A percentile compares a stretch with the other conserved stretches of the same genome.
Evolutionary conservation across 1,140 invertebrate genomes (phyloP).

Genomic region (Procambarus virginalis): DNA sequence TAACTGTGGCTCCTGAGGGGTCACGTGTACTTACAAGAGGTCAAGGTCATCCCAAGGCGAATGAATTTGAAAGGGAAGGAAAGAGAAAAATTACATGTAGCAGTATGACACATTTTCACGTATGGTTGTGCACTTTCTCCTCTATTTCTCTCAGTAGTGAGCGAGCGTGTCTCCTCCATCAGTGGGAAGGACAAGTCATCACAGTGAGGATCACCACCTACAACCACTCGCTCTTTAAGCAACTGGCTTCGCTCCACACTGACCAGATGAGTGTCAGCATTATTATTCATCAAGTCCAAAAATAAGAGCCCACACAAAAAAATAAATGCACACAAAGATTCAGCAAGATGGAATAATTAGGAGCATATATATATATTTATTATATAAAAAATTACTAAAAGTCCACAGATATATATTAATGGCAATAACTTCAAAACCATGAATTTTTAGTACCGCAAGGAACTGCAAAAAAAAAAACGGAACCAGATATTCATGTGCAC

Average conservation of each 20-base stretch:
- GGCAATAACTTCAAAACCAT: constrained; percentile 36
- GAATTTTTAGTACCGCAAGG: constrained; percentile 44
- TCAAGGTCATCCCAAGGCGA: constrained; percentile 67
- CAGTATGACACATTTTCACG: constrained; percentile 48
- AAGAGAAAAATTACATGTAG: constrained; percentile 69
- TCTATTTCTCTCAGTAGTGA: constrained; percentile 36
- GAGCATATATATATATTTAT: constrained; percentile 47
- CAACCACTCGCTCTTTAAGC: neutral
- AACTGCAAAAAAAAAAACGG: constrained; percentile 16
- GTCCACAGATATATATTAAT: constrained; percentile 52
- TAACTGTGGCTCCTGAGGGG: constrained; percentile 65
- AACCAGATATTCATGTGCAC: constrained; percentile 16
- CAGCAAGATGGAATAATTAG: constrained; percentile 46
- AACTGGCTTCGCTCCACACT: neutral
- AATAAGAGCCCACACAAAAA: constrained; percentile 41
- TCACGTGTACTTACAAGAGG: constrained; percentile 68
- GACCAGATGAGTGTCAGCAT: neutral
- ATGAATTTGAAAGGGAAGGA: constrained; percentile 65
- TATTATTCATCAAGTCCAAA: constrained; percentile 20
- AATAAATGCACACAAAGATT: constrained; percentile 41
- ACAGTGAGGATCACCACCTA: constrained; percentile 36
- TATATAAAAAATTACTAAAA: constrained; percentile 10
- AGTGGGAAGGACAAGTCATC: constrained; percentile 30
- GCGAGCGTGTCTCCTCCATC: constrained; percentile 34
- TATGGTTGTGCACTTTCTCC: constrained; percentile 28